A percentile compares a stretch with the other conserved stretches of the same genome.
phyloP scores from a whole-genome alignment of 2,888 invertebrate genomes.

The Orthosia gracilis region DNA sequence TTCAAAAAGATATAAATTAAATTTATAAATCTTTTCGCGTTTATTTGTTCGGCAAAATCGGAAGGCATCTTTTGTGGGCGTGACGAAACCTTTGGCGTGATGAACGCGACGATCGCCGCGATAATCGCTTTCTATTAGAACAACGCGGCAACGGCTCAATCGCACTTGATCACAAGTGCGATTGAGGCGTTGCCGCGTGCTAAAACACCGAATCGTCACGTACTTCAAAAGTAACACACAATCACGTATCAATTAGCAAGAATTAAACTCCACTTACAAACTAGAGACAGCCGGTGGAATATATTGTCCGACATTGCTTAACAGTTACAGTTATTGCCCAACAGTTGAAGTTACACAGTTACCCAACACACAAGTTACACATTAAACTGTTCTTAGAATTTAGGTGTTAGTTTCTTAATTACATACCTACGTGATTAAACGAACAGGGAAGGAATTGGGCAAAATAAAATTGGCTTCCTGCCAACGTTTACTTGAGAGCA shows the following conservation, averaged over 20 bases:
- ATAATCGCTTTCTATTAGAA: no score
- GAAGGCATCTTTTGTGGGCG: no score
- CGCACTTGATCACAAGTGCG: neutral
- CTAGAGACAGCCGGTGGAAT: slow-evolving; percentile 5
- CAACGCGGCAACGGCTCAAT: neutral
- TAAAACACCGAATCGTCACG: neutral
- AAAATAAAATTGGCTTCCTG: slow-evolving; percentile 25
- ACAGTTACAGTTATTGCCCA: slow-evolving; percentile 5
- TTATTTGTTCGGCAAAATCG: no score
- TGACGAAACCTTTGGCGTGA: no score
- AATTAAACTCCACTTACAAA: slow-evolving; percentile 43
- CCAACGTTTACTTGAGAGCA: slow-evolving; percentile 18
- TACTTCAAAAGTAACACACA: neutral
- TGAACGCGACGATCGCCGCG: no score
- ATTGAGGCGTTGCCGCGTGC: no score
- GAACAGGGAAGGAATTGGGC: neutral
- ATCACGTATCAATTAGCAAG: slow-evolving; percentile 18
- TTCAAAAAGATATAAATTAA: no score
- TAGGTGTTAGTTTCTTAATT: slow-evolving; percentile 37
- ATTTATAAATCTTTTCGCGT: neutral
- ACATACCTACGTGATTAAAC: slow-evolving; percentile 31
- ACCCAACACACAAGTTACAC: slow-evolving; percentile 2
- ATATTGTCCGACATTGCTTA: slow-evolving; percentile 1
- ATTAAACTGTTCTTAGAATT: slow-evolving; percentile 40
- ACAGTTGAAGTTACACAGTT: slow-evolving; percentile 20